A percentile compares a stretch with the other conserved stretches of the same genome.
phyloP scores from a whole-genome alignment of 1,140 invertebrate genomes.

The Drosophila cardini region DNA sequence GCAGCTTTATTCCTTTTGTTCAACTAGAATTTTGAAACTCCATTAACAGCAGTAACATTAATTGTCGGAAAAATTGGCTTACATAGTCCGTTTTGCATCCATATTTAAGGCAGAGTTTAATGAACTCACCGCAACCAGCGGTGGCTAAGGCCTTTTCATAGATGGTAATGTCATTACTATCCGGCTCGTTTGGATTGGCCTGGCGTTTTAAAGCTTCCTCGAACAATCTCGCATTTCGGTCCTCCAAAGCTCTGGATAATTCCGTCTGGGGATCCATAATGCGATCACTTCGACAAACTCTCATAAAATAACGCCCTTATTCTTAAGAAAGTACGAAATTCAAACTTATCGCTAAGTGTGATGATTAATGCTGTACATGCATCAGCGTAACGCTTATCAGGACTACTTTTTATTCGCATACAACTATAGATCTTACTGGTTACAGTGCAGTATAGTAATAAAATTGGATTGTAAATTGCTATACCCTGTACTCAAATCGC shows the following conservation, averaged over 20 bases:
- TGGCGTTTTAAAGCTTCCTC: conserved; percentile 36
- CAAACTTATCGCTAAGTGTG: too few relatives aligned
- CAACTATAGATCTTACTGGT: too few relatives aligned
- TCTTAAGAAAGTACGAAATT: background rate
- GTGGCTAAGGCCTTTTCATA: conserved; percentile 47
- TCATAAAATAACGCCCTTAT: background rate
- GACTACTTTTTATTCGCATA: too few relatives aligned
- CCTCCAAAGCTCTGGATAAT: conserved; percentile 28
- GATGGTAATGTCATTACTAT: conserved; percentile 37
- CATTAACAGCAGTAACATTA: background rate
- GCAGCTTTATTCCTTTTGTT: conserved; percentile 69
- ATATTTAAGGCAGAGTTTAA: conserved; percentile 87
- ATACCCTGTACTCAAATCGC: too few relatives aligned
- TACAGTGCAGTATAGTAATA: too few relatives aligned
- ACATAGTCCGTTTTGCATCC: conserved; percentile 88
- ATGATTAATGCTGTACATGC: too few relatives aligned
- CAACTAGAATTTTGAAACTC: background rate
- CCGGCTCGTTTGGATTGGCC: conserved; percentile 34
- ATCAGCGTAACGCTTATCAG: too few relatives aligned
- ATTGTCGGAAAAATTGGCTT: conserved; percentile 54
- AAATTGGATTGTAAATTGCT: too few relatives aligned
- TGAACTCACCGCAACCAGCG: conserved; percentile 85
- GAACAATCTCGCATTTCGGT: conserved; percentile 39
- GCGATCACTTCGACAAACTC: background rate
- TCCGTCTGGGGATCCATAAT: conserved; percentile 31